phyloP scores from a whole-genome alignment of 2,888 invertebrate genomes.

The Pediacus dermestoides region DNA sequence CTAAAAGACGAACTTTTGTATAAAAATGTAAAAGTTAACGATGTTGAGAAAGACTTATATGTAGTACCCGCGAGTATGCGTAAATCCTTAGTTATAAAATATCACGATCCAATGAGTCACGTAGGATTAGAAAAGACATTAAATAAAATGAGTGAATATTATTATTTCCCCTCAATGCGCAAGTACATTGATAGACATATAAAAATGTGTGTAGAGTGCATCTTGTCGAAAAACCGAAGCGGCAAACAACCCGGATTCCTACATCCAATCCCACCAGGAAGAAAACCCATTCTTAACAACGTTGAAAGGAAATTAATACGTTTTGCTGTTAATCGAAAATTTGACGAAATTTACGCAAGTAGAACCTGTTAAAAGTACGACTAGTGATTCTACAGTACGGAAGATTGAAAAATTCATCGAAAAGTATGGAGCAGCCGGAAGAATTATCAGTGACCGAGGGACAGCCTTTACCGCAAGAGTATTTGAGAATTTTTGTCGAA shows the following conservation, averaged over 20 bases:
- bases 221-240: conserved; percentile 5
- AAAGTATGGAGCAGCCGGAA: not conserved
- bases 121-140: conserved; percentile 6
- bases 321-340: conserved; percentile 26
- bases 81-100: conserved; percentile 10
- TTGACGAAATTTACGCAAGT: conserved; percentile 23
- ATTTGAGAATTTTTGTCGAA: conserved; percentile 16
- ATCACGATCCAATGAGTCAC: conserved; percentile 12
- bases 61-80: conserved; percentile 12
- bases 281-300: conserved; percentile 24
- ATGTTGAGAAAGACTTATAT: too few species aligned
- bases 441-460: conserved; percentile 22
- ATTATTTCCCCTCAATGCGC: conserved; percentile 11
- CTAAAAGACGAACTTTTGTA: too few species aligned
- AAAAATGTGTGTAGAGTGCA: conserved; percentile 9
- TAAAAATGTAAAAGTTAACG: too few species aligned
- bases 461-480: conserved; percentile 19
- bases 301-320: conserved; percentile 19
- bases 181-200: conserved; percentile 9
- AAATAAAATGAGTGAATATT: conserved; percentile 5
- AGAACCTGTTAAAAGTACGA: conserved; percentile 19
- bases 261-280: conserved; percentile 29
- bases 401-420: not conserved
- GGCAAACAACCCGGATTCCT: conserved; percentile 21
- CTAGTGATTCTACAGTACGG: not conserved